Conservation (phyloP, 2,113 vertebrate genomes). For the Crotalus viridis region DNA sequence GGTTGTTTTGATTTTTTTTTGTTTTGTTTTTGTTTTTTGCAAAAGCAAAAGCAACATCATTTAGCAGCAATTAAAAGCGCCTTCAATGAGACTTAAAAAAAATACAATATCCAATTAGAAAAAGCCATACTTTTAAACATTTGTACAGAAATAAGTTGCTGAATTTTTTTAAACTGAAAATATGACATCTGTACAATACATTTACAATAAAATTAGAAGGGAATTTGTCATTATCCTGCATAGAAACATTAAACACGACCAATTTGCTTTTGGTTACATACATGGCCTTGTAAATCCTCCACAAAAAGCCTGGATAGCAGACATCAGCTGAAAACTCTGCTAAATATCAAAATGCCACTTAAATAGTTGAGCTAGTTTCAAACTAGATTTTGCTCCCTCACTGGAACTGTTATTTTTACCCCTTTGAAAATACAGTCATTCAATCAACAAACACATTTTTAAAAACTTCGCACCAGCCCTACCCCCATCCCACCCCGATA, state of each 20-base stretch:
- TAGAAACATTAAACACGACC: conserved; percentile 86
- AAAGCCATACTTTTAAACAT: conserved; percentile 84
- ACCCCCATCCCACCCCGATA: conserved; percentile 29
- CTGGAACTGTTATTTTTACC: conserved; percentile 24
- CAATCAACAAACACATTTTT: conserved; percentile 28
- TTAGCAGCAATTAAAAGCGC: conserved; percentile 91
- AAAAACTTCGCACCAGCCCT: conserved; percentile 11
- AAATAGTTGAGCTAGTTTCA: conserved; percentile 64
- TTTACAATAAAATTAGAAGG: conserved; percentile 90
- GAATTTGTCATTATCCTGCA: conserved; percentile 96
- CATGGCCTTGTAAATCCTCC: conserved; percentile 73
- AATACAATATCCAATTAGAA: conserved; percentile 86
- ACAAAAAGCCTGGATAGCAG: conserved; percentile 71
- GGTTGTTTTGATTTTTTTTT: conserved; percentile 77
- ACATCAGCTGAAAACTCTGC: conserved; percentile 61
- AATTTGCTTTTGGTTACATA: conserved; percentile 92
- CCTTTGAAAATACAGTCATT: conserved; percentile 65
- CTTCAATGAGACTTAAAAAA: conserved; percentile 86
- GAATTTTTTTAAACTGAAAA: conserved; percentile 87
- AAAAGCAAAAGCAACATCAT: conserved; percentile 86
- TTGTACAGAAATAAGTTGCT: conserved; percentile 89
- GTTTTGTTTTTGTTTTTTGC: conserved; percentile 54
- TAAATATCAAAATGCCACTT: conserved; percentile 53
- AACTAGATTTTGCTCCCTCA: conserved; percentile 50
- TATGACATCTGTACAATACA: conserved; percentile 90